Conservation (phyloP, 2,888 invertebrate genomes). For the Netelia melanura region DNA sequence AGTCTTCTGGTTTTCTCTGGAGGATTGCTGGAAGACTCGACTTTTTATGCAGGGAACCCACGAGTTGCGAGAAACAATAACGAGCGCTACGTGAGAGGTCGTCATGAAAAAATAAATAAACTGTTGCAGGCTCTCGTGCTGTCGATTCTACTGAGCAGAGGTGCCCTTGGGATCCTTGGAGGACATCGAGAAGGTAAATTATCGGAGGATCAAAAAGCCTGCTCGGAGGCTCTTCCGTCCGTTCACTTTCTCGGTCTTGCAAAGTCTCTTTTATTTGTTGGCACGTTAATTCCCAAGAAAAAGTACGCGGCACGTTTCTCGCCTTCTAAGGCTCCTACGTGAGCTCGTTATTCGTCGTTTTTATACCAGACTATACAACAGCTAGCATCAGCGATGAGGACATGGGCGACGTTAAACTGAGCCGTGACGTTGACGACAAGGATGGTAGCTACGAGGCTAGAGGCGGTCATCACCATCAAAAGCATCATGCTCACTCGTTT, state of each 20-base stretch:
- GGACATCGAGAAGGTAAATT: conserved; percentile 63
- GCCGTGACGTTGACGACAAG: background rate
- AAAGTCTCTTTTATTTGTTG: conserved; percentile 29
- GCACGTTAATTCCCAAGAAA: conserved; percentile 42
- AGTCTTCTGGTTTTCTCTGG: conserved; percentile 5
- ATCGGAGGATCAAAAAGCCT: conserved; percentile 53
- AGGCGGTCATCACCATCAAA: conserved; percentile 21
- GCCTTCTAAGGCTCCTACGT: conserved; percentile 2
- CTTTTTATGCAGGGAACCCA: background rate
- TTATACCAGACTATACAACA: conserved; percentile 9
- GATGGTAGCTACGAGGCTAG: conserved; percentile 3
- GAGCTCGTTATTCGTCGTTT: background rate
- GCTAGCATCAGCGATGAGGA: conserved; percentile 15
- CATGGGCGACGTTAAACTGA: conserved; percentile 16
- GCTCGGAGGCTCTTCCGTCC: background rate
- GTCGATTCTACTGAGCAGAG: conserved; percentile 45
- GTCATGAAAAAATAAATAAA: conserved; percentile 31
- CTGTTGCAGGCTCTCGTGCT: conserved; percentile 38
- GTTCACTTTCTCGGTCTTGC: background rate
- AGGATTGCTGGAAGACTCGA: conserved; percentile 3
- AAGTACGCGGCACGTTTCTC: conserved; percentile 47
- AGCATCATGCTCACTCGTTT: conserved; percentile 54
- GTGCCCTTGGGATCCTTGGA: conserved; percentile 47
- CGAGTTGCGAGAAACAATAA: background rate
- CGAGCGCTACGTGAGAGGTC: background rate